Conservation (phyloP, 2,113 vertebrate genomes). For the Osmerus mordax region DNA sequence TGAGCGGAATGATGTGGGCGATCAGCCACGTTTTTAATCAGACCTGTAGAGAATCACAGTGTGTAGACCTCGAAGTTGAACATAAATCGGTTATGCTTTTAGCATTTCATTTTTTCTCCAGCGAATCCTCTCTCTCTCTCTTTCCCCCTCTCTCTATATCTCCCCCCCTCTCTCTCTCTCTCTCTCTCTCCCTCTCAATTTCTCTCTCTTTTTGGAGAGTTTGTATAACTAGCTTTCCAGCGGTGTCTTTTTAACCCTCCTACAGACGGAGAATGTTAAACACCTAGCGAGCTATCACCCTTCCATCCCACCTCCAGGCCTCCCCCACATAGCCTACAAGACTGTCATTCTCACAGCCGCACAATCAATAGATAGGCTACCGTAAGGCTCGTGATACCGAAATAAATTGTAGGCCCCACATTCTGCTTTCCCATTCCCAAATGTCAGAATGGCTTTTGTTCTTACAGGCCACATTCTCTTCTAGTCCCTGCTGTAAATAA, state of each 20-base stretch:
- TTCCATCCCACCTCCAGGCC: background rate
- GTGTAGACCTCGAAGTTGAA: background rate
- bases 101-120: background rate
- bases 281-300: background rate
- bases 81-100: background rate
- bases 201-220: background rate
- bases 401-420: no score
- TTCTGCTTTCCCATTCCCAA: no score
- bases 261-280: background rate
- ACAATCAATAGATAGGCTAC: background rate
- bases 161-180: no score
- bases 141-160: no score
- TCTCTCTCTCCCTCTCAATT: background rate
- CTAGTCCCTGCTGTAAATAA: no score
- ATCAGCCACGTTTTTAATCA: background rate
- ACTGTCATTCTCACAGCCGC: background rate
- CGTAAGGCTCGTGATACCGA: no score
- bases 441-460: no score
- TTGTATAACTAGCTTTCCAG: background rate
- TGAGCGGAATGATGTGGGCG: background rate
- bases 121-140: no score
- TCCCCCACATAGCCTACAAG: background rate
- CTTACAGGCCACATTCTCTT: no score
- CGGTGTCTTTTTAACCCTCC: background rate
- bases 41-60: no score